A percentile compares a stretch with the other conserved stretches of the same genome.
Evolutionary conservation across 2,113 vertebrate species (phyloP).

Genomic region (Ochotona curzoniae): DNA sequence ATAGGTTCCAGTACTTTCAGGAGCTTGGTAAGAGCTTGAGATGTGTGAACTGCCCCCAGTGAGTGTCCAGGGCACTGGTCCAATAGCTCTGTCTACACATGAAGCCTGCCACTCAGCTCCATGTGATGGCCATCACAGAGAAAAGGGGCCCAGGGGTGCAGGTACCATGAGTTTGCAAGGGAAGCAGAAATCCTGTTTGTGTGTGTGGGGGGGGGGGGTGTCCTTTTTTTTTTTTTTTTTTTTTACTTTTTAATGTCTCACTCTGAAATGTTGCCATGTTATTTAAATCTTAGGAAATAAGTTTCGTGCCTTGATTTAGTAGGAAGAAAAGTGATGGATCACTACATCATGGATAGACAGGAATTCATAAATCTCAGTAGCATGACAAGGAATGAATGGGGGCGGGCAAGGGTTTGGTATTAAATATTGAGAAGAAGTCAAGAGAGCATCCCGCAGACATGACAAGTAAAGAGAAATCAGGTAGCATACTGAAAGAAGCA

Average conservation of each 20-base stretch:
- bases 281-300: not conserved
- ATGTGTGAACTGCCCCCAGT: not conserved
- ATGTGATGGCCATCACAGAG: fast-evolving
- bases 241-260: not conserved
- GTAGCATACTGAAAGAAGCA: not conserved
- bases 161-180: not conserved
- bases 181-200: not conserved
- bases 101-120: no score
- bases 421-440: not conserved
- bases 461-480: not conserved
- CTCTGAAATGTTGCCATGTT: not conserved
- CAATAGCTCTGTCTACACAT: not conserved
- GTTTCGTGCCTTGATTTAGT: not conserved
- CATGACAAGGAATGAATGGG: not conserved
- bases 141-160: not conserved
- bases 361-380: not conserved
- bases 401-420: not conserved
- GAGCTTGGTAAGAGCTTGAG: not conserved
- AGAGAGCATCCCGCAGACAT: not conserved
- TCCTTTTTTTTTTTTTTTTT: no score
- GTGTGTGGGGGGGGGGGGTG: no score
- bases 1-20: not conserved
- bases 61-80: not conserved
- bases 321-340: not conserved
- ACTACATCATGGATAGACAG: not conserved